Evolutionary conservation across 2,113 vertebrate species (phyloP).

Genomic region (Panthera leo): DNA sequence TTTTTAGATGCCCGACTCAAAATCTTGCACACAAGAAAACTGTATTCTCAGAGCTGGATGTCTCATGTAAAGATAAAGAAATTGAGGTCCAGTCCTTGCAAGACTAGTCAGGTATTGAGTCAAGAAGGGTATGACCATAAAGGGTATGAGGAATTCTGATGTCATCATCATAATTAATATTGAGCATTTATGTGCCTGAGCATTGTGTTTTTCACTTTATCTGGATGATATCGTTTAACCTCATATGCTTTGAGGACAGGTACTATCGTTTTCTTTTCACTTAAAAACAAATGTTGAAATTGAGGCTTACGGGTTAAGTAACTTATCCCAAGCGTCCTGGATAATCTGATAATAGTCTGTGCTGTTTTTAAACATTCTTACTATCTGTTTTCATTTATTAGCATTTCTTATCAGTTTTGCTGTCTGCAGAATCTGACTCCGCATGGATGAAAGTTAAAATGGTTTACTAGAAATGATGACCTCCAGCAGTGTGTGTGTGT

Average conservation of each 20-base stretch:
- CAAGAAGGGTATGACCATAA: background rate
- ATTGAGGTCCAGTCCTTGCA: background rate
- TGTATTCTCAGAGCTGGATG: background rate
- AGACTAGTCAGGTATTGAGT: background rate
- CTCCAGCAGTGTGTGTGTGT: too few relatives aligned
- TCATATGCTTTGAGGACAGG: conserved; percentile 15
- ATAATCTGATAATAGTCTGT: background rate
- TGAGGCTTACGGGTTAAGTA: background rate
- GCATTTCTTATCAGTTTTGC: conserved; percentile 4
- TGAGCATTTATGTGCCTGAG: background rate
- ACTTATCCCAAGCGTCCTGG: conserved; percentile 11
- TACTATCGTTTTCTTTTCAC: background rate
- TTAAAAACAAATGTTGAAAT: conserved; percentile 25
- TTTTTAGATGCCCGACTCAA: background rate
- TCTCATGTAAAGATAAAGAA: conserved; percentile 38
- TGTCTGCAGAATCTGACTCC: background rate
- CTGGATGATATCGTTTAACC: conserved; percentile 3
- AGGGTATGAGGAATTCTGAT: background rate
- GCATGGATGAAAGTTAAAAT: background rate
- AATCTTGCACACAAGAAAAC: background rate
- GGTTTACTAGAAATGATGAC: background rate
- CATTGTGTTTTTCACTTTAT: background rate
- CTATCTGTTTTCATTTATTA: conserved; percentile 10
- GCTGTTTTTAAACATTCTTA: background rate
- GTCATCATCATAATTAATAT: background rate